Percentiles rank a stretch among this genome's conserved stretches.
phyloP scores from a whole-genome alignment of 2,113 vertebrate species.

The Boulengerochromis microlepis region DNA sequence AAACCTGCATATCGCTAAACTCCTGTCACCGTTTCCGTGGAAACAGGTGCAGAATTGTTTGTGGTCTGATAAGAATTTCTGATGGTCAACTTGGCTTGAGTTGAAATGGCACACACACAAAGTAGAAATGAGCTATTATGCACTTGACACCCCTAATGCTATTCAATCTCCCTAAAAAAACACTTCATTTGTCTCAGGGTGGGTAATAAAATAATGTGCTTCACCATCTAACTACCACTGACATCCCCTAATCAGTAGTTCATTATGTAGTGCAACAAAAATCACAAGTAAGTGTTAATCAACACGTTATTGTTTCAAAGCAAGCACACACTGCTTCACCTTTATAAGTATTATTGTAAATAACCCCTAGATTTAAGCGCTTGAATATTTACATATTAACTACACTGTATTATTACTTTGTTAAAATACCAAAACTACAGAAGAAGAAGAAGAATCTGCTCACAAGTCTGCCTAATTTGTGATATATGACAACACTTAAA shows the following conservation, averaged over 20 bases:
- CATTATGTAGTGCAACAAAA: background rate
- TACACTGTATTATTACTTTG: background rate
- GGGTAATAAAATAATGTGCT: background rate
- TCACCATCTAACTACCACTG: background rate
- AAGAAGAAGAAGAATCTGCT: background rate
- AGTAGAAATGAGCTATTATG: background rate
- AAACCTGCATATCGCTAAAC: constrained; percentile 2
- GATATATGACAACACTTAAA: background rate
- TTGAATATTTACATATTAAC: background rate
- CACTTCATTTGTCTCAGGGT: background rate
- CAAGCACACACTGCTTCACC: background rate
- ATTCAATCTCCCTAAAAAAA: background rate
- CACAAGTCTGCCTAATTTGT: background rate
- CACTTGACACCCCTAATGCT: background rate
- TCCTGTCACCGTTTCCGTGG: constrained; percentile 16
- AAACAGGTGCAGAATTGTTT: constrained; percentile 4
- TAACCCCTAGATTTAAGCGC: background rate
- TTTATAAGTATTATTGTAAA: background rate
- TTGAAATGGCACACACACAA: background rate
- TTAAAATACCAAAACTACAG: background rate
- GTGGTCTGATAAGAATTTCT: background rate
- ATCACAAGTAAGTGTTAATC: background rate
- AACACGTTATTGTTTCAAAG: background rate
- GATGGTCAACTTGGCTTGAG: background rate
- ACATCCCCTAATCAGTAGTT: background rate